Base-by-base conservation (phyloP, 2,888 invertebrate genomes). In the Acanthoscelides obtectus region DNA sequence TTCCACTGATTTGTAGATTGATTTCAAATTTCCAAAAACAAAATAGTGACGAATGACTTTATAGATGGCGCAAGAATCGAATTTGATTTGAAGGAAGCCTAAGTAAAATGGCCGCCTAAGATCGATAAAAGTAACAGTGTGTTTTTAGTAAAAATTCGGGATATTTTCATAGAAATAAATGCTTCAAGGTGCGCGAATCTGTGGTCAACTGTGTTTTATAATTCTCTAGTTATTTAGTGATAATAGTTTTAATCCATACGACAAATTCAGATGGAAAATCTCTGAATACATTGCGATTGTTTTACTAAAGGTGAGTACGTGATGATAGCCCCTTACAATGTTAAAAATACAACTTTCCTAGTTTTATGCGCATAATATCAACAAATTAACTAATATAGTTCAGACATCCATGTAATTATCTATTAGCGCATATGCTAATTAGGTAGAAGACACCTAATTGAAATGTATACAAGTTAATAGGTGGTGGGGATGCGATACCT, bases 61-160 rank as follows among this genome's bases (percentile, higher is more conserved):
- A 20, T 21, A 73, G 77, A 76, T 73, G 77, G 71, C 76, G 75
- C 74, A 20, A 20, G 22, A 45, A 69, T 66, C 71, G 66, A 72
- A 70, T 67, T 74, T 74, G 74, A 76, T n/a, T 76, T 75, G 76
- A 75, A 77, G 75, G 77, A 76, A 77, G 77, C 76, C 74, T 73
- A 75, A 45, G 74, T 75, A 83, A 83, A 81, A 83, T 83, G 83
- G 83, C 83, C 78, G 83, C 76, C 80, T 72, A 72, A 74, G 78
- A 83, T 83, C 83, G 82, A 83, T 83, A 83, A 80, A 77, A 79
- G 77, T 77, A 76, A 78, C 77, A 79, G 77, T 79, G 81, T 82
- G 79, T 81, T 82, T 83, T 81, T 76, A 74, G 77, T 77, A 75
- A 75, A 77, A 78, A 78, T 79, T 75, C 70, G 73, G 69, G 71